Base-by-base conservation (phyloP, 1,140 invertebrate species). In the Philopotamus ludificatus region DNA sequence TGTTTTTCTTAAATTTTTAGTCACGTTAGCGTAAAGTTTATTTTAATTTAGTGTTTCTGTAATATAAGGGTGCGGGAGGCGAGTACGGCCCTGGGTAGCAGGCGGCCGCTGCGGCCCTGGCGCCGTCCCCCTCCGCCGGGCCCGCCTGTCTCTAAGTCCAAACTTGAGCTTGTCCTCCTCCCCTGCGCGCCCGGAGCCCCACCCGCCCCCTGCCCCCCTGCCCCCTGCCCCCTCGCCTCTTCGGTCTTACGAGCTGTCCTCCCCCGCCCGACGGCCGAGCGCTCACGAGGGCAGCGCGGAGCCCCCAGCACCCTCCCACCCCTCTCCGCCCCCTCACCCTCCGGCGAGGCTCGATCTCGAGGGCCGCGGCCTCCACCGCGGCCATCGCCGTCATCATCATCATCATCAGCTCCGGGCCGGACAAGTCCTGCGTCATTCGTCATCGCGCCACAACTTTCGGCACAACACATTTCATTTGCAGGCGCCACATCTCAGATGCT, bases 101-200 rank as follows among this genome's bases (percentile, higher is more conserved):
- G 47, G 62, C 50, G 51, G 41, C 62, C 23, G 50, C 15, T 25
- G 7, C 39, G 28, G 28, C 62, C 62, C 62, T 25, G 55, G 41
- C 23, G 51, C 62, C 42, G 2, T 8, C 20, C 15, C 47, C 18
- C 49, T 12, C 63, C 22, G 42, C 20, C 42, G 25, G 57, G 28
- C 57, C 16, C 49, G 61, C 63, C 62, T 53, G 51, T 55, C 62
- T 57, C 62, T 47, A 44, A 53, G 62, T 64, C 62, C 62, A 64
- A 64, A 64, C 62, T 64, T 64, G 62, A 64, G 63, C 63, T 44
- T 71, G 70, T 70, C 68, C 67, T 65, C 55, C 67, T 53, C 20
- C 18, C 4, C n/a, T n/a, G 3, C n/a, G 3, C 51, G n/a, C 51
- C 65, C 26, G n/a, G n/a, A n/a, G 41, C 54, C 25, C 41, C 45